Evolutionary conservation across 1,140 invertebrate species (phyloP), one percentile per base, ranked within the genome.

Genomic region (Fopius arisanus): DNA sequence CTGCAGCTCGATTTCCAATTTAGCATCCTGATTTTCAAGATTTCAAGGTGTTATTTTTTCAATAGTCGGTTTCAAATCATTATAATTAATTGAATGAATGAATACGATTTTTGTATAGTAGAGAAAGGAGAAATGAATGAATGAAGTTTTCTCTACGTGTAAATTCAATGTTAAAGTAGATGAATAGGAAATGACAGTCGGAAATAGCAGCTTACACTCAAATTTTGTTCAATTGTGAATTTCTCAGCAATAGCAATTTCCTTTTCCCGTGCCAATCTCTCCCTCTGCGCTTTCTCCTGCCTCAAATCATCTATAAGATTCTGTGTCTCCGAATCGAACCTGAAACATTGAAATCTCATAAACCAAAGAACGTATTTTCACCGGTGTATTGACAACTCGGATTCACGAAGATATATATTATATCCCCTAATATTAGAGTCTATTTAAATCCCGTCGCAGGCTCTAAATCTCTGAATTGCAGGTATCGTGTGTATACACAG

Each of bases 311-410:
- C 96, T 81, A 95, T 92, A 7, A 95, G 89, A 73, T 93, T 90
- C 80, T 94, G 92, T 19, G 95, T 91, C 82, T 98, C 96, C n/a
- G 92, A 90, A 88, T 98, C 96, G 86, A 97, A 97, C 75, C 92
- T 93, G 19, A 29, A 70, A 40, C 21, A 59, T 19, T 33, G 21
- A 70, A 28, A 59, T n/a, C n/a, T n/a, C 6, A 66, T 31, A 28
- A 48, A 48, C 14, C 16, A 48, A 48, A 48, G 16, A 48, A 48
- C 12, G 33, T 7, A 37, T 37, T 37, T 37, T 12, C 33, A 37
- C 33, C 12, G 33, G 7, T 37, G 33, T 12, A 37, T 37, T 37
- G 33, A 37, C 33, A 37, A 37, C 33, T 37, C 33, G 9, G 12
- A 37, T 37, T 37, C 33, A 37, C n/a, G n/a, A n/a, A n/a, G n/a